Conservation (phyloP, 2,888 invertebrate species). For the Euzetes globulus region DNA sequence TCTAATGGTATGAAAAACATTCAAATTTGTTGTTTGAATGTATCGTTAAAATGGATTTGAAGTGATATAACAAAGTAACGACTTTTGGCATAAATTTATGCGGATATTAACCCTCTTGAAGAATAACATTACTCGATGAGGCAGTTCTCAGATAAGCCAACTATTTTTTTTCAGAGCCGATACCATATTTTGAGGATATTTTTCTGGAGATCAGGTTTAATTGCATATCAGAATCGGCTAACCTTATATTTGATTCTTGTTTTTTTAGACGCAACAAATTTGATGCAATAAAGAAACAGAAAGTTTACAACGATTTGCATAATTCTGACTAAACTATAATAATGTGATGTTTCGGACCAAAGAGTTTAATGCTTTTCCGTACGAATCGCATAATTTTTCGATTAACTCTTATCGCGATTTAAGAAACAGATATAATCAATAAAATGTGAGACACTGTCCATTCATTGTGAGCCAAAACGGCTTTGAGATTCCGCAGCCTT, state of each 20-base stretch:
- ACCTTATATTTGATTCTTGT: neutral
- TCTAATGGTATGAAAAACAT: neutral
- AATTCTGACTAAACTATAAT: neutral
- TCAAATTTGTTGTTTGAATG: neutral
- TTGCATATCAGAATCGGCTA: neutral
- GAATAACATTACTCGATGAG: slow-evolving; percentile 17
- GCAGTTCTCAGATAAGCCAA: slow-evolving; percentile 12
- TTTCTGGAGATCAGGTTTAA: slow-evolving; percentile 10
- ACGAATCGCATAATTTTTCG: neutral
- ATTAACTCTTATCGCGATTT: neutral
- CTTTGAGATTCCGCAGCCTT: neutral
- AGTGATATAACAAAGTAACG: slow-evolving; percentile 24
- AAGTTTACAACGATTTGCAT: neutral
- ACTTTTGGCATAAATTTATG: slow-evolving; percentile 28
- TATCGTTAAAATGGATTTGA: neutral
- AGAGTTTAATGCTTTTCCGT: no score
- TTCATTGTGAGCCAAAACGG: neutral
- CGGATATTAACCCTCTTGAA: slow-evolving; percentile 22
- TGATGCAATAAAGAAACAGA: neutral
- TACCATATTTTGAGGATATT: slow-evolving; percentile 2
- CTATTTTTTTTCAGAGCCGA: neutral
- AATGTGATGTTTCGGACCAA: no score
- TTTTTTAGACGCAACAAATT: neutral
- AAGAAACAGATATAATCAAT: neutral
- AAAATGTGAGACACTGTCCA: neutral